Evolutionary conservation across 2,113 vertebrate genomes (phyloP), one percentile per base, ranked within the genome.

Genomic region (Callionymus lyra): DNA sequence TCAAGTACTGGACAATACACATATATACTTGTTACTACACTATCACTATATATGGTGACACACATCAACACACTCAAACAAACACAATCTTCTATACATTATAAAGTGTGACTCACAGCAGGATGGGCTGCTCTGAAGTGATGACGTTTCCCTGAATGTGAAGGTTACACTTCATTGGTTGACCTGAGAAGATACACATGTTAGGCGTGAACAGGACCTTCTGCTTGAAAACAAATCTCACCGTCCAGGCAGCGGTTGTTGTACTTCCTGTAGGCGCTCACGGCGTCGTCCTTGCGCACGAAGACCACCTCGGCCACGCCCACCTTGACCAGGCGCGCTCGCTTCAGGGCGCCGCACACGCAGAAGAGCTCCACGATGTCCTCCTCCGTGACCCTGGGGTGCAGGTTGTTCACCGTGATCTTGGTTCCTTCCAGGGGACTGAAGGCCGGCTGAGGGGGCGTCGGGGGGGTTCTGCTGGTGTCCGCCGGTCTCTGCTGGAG

Each of bases 331-430:
- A 99, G 83, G 2, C 93, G 84, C 2, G 95, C 93, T 68, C 95
- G 83, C 63, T 99, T 99, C 68, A 99, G 83, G 34, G 95, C 95
- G 0, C 95, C 95, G 4, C 93, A 99, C 16, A 96, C 95, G 74
- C 94, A 98, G 81, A 99, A 99, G 35, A 99, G 81, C 65, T 99
- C 95, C 74, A 99, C 91, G 41, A 99, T 98, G 79, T 99, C 95
- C 60, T 99, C 95, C 60, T 99, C 95, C 0, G 93, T 96, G 64
- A 99, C 95, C 13, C 93, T 82, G 15, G 92, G 91, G 56, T 99
- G 95, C 55, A 99, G 82, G 66, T 99, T 99, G 74, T 94, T 94
- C 57, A 99, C 95, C 0, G 92, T 98, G 83, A 99, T 96, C 83
- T 99, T 99, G 17, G 94, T 98, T 44, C 95, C 95, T 79, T 99